These are phyloP conservation scores for Ephydatia muelleri DNA, from an alignment of 37 sponge, comb jelly and placozoan species.

Conservation along the genomic window DNA sequence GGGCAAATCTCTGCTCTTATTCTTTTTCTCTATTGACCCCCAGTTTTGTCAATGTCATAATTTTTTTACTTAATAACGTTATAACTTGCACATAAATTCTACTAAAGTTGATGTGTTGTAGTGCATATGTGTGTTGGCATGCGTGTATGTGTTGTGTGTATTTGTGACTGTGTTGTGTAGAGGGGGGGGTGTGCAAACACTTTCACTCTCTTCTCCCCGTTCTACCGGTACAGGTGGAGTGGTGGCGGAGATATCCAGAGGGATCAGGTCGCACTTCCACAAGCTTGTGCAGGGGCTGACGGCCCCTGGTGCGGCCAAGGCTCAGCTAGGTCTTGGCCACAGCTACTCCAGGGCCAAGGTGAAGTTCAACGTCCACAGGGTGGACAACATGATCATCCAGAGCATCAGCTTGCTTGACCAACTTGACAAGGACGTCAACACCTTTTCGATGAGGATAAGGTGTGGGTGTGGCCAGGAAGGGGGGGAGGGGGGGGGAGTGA, in stretches of 20 bases:
- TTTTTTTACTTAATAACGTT: no score
- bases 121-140: no score
- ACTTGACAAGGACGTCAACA: constrained; percentile 99
- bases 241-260: constrained; percentile 80
- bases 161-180: no score
- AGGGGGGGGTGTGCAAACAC: no score
- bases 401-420: constrained; percentile 96
- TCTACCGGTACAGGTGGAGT: constrained; percentile 39
- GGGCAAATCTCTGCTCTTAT: no score
- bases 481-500: no score
- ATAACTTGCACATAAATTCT: no score
- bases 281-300: constrained; percentile 88
- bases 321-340: constrained; percentile 98
- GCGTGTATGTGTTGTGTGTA: no score
- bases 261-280: constrained; percentile 89
- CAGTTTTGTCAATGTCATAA: no score
- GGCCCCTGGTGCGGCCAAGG: constrained; percentile 81
- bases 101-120: no score
- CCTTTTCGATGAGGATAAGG: constrained; percentile 99
- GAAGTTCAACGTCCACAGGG: constrained; percentile 98
- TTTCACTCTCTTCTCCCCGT: neutral
- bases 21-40: no score
- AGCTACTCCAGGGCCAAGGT: constrained; percentile 98
- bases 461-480: constrained; percentile 9
- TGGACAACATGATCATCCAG: constrained; percentile 99